These are phyloP conservation scores for Corythucha ciliata DNA, from an alignment of 2,888 invertebrate species.

Conservation along the genomic window DNA sequence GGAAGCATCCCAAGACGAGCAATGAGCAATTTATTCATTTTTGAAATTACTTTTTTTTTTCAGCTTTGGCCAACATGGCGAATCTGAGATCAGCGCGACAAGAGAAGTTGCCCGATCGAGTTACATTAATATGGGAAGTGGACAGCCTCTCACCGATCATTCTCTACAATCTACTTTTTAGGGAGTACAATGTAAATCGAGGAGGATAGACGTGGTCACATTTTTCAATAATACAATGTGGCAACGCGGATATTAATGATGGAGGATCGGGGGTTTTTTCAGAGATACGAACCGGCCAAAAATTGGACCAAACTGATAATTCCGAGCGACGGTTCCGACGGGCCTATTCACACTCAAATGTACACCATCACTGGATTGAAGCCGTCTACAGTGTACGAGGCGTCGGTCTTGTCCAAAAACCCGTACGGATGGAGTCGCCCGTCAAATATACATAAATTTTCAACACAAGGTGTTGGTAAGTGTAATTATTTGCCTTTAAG, in stretches of 20 bases:
- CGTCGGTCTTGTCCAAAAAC: slow-evolving; percentile 67
- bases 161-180: slow-evolving; percentile 52
- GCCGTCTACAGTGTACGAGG: slow-evolving; percentile 67
- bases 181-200: slow-evolving; percentile 40
- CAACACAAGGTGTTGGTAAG: slow-evolving; percentile 64
- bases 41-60: slow-evolving; percentile 27
- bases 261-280: not conserved
- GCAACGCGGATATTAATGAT: not conserved
- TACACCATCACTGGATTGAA: slow-evolving; percentile 65
- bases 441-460: slow-evolving; percentile 63
- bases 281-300: slow-evolving; percentile 26
- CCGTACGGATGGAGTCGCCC: slow-evolving; percentile 77
- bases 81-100: slow-evolving; percentile 53
- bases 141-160: slow-evolving; percentile 71
- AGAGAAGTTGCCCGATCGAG: slow-evolving; percentile 32
- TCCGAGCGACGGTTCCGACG: slow-evolving; percentile 52
- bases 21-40: not conserved
- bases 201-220: not conserved
- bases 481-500: slow-evolving; percentile 18
- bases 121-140: slow-evolving; percentile 65
- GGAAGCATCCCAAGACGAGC: not conserved
- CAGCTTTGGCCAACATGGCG: slow-evolving; percentile 59
- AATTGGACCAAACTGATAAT: slow-evolving; percentile 61
- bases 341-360: slow-evolving; percentile 65
- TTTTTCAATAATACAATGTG: slow-evolving; percentile 1